phyloP scores from a whole-genome alignment of 1,140 invertebrate species.

The Drosophila tani region DNA sequence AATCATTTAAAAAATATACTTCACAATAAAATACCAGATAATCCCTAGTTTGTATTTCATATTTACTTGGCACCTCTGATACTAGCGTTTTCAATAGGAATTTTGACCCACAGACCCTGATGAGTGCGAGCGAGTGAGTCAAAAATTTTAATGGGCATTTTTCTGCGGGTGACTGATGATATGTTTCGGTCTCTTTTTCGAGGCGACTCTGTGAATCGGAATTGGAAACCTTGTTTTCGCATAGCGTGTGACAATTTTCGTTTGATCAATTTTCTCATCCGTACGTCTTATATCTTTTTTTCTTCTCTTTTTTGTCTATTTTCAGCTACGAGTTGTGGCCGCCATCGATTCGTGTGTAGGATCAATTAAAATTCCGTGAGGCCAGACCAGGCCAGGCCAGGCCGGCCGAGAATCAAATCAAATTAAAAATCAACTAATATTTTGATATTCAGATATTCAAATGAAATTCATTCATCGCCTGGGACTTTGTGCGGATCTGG shows the following conservation, averaged over 20 bases:
- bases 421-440: conserved; percentile 67
- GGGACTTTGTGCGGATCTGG: conserved; percentile 41
- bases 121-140: conserved; percentile 6
- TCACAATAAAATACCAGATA: background rate
- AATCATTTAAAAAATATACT: background rate
- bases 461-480: conserved; percentile 77
- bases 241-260: conserved; percentile 75
- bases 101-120: conserved; percentile 3
- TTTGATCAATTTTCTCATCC: conserved; percentile 44
- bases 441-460: conserved; percentile 75
- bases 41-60: background rate
- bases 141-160: conserved; percentile 8
- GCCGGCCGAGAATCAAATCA: conserved; percentile 55
- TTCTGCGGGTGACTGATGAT: conserved; percentile 52
- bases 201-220: conserved; percentile 35
- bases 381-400: conserved; percentile 35
- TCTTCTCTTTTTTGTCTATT: conserved; percentile 60
- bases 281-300: conserved; percentile 12
- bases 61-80: background rate
- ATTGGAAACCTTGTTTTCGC: conserved; percentile 50
- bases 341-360: conserved; percentile 66
- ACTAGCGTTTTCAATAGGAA: background rate
- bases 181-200: conserved; percentile 9
- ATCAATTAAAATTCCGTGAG: conserved; percentile 79
- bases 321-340: conserved; percentile 66